Percentiles rank a stretch among this genome's conserved stretches.
Conservation (phyloP, 2,113 vertebrate genomes). For the Vanacampus margaritifer region DNA sequence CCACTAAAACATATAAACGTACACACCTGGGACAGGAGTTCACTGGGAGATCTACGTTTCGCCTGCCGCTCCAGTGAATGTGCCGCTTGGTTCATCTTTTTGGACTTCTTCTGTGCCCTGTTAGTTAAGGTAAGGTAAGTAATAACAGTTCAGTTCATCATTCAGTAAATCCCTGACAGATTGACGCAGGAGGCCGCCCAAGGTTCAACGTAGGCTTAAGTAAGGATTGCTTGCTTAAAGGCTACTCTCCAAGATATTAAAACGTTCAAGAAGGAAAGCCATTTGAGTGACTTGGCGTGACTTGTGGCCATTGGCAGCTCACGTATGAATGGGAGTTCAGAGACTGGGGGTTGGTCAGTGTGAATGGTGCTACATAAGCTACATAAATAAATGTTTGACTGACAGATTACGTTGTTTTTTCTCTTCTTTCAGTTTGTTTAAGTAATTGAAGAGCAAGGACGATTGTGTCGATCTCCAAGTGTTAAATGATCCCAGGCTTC, state of each 20-base stretch:
- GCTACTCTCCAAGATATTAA: background rate
- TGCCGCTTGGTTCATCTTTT: slow-evolving; percentile 81
- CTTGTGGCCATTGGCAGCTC: no score
- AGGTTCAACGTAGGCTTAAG: background rate
- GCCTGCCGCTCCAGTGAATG: slow-evolving; percentile 80
- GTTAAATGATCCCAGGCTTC: no score
- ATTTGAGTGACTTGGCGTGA: no score
- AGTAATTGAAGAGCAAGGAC: no score
- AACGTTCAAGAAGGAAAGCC: background rate
- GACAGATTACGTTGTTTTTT: no score
- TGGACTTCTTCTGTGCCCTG: slow-evolving; percentile 86
- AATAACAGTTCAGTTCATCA: slow-evolving; percentile 1
- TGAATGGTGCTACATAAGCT: no score
- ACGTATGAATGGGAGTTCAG: no score
- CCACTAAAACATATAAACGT: slow-evolving; percentile 2
- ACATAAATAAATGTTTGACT: no score
- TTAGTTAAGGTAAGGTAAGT: slow-evolving; percentile 79
- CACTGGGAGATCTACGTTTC: slow-evolving; percentile 64
- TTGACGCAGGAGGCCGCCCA: slow-evolving; percentile 2
- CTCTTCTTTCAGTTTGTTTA: no score
- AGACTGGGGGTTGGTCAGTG: no score
- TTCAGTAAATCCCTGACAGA: background rate
- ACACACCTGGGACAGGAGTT: slow-evolving; percentile 65
- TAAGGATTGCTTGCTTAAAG: no score
- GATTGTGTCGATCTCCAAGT: no score